Percentiles rank a stretch among this genome's conserved stretches.
phyloP scores from a whole-genome alignment of 2,113 vertebrate species.

The Atractosteus spatula region DNA sequence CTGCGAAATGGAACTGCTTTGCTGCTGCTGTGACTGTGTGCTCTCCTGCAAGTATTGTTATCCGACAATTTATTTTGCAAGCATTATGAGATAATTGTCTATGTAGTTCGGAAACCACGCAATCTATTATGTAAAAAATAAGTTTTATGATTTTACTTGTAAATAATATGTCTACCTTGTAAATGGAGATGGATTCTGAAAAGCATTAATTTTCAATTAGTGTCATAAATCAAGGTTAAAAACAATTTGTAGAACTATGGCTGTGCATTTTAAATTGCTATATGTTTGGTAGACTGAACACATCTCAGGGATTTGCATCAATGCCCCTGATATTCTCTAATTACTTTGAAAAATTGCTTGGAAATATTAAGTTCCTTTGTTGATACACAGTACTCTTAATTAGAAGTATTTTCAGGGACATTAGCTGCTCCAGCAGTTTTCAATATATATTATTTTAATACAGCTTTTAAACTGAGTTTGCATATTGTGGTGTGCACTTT shows the following conservation, averaged over 20 bases:
- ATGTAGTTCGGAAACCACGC: neutral
- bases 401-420: neutral
- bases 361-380: neutral
- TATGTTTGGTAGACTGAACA: neutral
- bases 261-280: neutral
- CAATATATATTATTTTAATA: neutral
- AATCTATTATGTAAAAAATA: conserved; percentile 19
- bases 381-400: neutral
- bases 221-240: conserved; percentile 26
- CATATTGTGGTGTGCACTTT: neutral
- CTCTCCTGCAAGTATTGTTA: neutral
- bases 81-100: conserved; percentile 1
- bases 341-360: conserved; percentile 12
- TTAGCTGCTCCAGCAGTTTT: neutral
- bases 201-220: conserved; percentile 27
- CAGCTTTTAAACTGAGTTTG: neutral
- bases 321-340: conserved; percentile 10
- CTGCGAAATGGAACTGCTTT: neutral
- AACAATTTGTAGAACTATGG: conserved; percentile 17
- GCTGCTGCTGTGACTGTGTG: neutral
- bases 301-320: neutral
- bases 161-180: conserved; percentile 21
- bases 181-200: conserved; percentile 28
- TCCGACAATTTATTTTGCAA: neutral
- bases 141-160: conserved; percentile 21